A percentile compares a stretch with the other conserved stretches of the same genome.
phyloP scores from a whole-genome alignment of 1,140 invertebrate species.

The Orius insidiosus region DNA sequence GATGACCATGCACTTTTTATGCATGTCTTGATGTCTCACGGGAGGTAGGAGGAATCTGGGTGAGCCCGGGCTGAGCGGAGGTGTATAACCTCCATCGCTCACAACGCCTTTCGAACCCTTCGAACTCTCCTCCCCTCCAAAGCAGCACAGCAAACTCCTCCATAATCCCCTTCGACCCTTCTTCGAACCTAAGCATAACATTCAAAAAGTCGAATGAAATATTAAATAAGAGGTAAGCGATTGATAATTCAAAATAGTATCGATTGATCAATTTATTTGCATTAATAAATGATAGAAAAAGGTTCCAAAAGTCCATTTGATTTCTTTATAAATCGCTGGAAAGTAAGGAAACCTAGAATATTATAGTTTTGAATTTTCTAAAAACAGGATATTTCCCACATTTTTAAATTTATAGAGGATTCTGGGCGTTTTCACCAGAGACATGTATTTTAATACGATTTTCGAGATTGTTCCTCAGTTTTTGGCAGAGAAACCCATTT shows the following conservation, averaged over 20 bases:
- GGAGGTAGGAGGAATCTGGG: slow-evolving; percentile 64
- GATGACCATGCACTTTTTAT: slow-evolving; percentile 99
- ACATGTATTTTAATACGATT: too few species aligned
- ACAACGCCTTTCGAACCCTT: slow-evolving; percentile 29
- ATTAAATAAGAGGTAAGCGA: background rate
- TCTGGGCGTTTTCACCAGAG: too few species aligned
- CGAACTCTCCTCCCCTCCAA: slow-evolving; percentile 40
- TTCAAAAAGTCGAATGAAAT: slow-evolving; percentile 13
- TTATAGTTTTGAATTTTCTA: too few species aligned
- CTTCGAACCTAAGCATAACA: slow-evolving; percentile 31
- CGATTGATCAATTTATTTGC: background rate
- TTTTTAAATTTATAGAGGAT: too few species aligned
- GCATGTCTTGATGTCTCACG: slow-evolving; percentile 75
- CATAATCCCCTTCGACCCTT: slow-evolving; percentile 57
- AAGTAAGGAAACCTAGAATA: background rate
- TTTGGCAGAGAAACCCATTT: too few species aligned
- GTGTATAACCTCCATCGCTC: slow-evolving; percentile 26
- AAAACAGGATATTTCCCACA: too few species aligned
- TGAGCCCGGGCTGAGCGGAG: slow-evolving; percentile 32
- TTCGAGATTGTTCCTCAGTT: too few species aligned
- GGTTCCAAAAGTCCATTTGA: background rate
- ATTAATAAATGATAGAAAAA: too few species aligned
- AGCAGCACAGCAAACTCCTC: slow-evolving; percentile 71
- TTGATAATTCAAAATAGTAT: background rate
- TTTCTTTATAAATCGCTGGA: background rate